phyloP scores from a whole-genome alignment of 2,113 vertebrate genomes.

The Excalfactoria chinensis region DNA sequence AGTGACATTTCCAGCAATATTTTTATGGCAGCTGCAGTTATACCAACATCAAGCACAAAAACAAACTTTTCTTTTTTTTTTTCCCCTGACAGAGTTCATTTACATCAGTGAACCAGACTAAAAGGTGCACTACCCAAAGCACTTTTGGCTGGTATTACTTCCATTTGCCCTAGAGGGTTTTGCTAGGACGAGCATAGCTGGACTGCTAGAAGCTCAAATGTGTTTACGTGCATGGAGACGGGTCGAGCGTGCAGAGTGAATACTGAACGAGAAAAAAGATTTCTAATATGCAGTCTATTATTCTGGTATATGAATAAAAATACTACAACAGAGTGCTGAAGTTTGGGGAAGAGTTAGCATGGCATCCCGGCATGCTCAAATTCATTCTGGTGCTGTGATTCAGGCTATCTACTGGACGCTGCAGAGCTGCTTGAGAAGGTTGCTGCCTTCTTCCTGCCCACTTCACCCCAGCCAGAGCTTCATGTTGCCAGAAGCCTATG shows the following conservation, averaged over 20 bases:
- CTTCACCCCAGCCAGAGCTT: background rate
- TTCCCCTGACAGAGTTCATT: slow-evolving; percentile 9
- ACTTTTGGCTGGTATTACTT: background rate
- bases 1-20: slow-evolving; percentile 52
- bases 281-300: background rate
- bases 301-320: background rate
- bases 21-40: slow-evolving; percentile 47
- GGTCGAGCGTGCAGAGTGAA: background rate
- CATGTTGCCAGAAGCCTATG: background rate
- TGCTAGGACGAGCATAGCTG: background rate
- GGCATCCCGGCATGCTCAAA: background rate
- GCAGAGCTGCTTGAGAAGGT: background rate
- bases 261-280: background rate
- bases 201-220: background rate
- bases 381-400: background rate
- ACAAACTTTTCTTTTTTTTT: background rate
- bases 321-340: background rate
- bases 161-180: background rate
- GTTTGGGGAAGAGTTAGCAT: background rate
- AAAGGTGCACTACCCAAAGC: background rate
- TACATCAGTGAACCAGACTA: slow-evolving; percentile 8
- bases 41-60: slow-evolving; percentile 31
- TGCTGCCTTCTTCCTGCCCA: background rate
- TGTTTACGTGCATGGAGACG: background rate
- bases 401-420: background rate